Base-by-base conservation (phyloP, 2,113 vertebrate species). In the Himantopus leucocephalus region DNA sequence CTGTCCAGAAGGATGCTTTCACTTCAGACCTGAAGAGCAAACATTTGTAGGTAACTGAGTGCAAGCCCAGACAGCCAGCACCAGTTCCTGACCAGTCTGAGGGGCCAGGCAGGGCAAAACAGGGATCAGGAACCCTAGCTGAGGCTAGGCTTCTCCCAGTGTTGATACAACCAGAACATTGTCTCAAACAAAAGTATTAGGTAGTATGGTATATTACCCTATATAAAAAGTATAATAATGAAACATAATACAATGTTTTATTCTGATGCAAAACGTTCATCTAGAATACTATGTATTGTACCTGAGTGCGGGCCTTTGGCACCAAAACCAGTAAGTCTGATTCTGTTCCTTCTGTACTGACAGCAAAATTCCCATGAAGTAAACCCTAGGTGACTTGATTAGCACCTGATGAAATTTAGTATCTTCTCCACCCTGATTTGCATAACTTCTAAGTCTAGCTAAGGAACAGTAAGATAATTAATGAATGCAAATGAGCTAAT, bases 331-430 rank as follows among this genome's bases (percentile, higher is more conserved):
- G 9, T 32, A 8, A 77, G 39, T 71, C 37, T 78, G 56, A 41
- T 72, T 59, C 39, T 78, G 5, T 86, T 78, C 19, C 39, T 83
- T 75, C 59, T 63, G 18, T 45, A 47, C 5, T 29, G 48, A 63
- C 48, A 22, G 26, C 30, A 95, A 62, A 88, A 85, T 75, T 85
- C 63, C 20, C 39, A 47, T 63, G 21, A 63, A 85, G 39, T 53
- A 90, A 96, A 92, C 78, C 53, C 14, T 24, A 27, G 23, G 53
- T 82, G 89, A 89, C 58, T 85, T 96, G 94, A 75, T 91, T 79
- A 96, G 70, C 30, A 70, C 43, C 41, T 62, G 59, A 29, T 95
- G 64, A 97, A 96, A 96, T 97, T 95, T 97, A 55, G 3, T 94
- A 34, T 96, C 67, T 87, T 92, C 76, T 94, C 66, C 60, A 64